Conservation (phyloP, 2,113 vertebrate species). For the Actenoides lindsayi region DNA sequence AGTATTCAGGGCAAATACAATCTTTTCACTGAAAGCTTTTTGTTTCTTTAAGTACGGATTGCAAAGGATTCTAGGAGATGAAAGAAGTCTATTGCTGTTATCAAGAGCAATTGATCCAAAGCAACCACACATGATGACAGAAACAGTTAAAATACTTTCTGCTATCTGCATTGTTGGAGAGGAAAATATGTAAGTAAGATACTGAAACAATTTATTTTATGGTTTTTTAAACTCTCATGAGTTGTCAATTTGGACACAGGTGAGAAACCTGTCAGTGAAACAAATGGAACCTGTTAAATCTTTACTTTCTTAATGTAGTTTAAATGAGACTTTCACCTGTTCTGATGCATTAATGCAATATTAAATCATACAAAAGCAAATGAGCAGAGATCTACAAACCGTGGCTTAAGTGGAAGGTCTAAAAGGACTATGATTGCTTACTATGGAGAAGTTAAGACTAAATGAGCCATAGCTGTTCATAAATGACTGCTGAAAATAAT, state of each 20-base stretch:
- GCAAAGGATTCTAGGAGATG: slow-evolving; percentile 93
- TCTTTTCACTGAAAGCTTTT: background rate
- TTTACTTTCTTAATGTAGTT: background rate
- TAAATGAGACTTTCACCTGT: background rate
- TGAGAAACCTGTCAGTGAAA: background rate
- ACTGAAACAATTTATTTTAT: background rate
- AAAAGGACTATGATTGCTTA: background rate
- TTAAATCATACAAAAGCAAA: background rate
- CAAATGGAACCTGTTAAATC: background rate
- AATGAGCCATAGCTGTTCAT: background rate
- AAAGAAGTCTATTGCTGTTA: slow-evolving; percentile 89
- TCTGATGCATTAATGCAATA: background rate
- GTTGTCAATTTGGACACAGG: background rate
- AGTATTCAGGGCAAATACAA: accelerated
- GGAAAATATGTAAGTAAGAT: slow-evolving; percentile 90
- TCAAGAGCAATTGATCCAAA: slow-evolving; percentile 94
- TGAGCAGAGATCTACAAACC: background rate
- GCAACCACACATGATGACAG: slow-evolving; percentile 96
- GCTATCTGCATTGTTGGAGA: slow-evolving; percentile 95
- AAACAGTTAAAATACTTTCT: slow-evolving; percentile 96
- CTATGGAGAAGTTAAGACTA: background rate
- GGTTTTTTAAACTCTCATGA: accelerated
- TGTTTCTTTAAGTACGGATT: slow-evolving; percentile 85
- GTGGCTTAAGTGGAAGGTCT: background rate
- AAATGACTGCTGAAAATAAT: background rate